Evolutionary conservation across 2,888 invertebrate genomes (phyloP).

Genomic region (Pherbina coryleti): DNA sequence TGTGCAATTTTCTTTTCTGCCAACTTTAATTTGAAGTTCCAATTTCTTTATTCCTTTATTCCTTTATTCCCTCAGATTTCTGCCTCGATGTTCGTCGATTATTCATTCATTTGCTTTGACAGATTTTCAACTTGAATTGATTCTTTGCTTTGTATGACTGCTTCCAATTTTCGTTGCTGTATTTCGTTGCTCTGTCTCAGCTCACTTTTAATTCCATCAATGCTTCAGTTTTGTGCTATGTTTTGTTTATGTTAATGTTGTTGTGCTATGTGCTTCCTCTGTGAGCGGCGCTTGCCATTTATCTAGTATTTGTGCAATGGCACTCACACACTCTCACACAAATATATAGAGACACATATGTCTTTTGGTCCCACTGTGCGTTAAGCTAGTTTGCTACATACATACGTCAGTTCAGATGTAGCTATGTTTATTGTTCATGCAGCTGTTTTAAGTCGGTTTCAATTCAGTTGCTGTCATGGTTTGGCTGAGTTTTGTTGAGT

Average conservation of each 20-base stretch:
- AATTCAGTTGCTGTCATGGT: neutral
- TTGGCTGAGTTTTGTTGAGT: neutral
- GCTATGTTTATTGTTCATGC: neutral
- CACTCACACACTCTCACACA: no score
- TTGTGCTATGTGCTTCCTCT: neutral
- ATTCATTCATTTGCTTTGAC: slow-evolving; percentile 19
- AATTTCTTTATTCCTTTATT: no score
- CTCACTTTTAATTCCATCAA: neutral
- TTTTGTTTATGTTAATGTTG: neutral
- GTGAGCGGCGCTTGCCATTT: neutral
- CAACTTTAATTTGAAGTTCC: no score
- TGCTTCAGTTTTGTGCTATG: neutral
- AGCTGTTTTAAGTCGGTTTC: neutral
- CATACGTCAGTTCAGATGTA: neutral
- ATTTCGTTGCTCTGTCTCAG: neutral
- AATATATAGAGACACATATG: no score
- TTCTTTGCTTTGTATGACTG: neutral
- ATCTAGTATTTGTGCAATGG: no score
- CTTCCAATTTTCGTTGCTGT: neutral
- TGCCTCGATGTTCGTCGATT: neutral
- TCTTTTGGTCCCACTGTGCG: no score
- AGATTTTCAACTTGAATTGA: slow-evolving; percentile 17
- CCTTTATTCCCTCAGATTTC: neutral
- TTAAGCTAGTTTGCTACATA: no score
- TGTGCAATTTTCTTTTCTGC: no score